Evolutionary conservation across 1,140 invertebrate genomes (phyloP), one percentile per base, ranked within the genome.

Genomic region (Pogonognathellus flavescens): DNA sequence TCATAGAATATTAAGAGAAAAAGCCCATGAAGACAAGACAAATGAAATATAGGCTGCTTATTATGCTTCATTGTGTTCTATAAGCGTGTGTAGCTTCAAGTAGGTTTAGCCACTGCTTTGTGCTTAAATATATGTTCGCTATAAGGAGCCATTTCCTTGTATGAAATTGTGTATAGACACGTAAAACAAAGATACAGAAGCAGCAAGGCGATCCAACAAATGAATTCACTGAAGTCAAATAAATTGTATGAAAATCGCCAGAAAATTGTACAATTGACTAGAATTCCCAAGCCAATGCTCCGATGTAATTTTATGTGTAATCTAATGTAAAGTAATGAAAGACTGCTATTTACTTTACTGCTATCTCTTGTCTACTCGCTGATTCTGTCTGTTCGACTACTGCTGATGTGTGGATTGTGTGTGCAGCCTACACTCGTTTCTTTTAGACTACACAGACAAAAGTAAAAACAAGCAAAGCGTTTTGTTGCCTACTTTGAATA

Each of bases 251-350:
- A 70, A 70, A 70, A 70, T 70, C 14, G 14, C 25, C 14, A 41
- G 66, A 14, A 41, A 9, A 25, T 25, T 25, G 66, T 13, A 41
- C 2, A 57, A 57, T 57, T 57, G 25, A 41, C 25, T 70, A 25
- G 25, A 70, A 70, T 70, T 70, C 66, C 25, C 25, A 31, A 5
- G 66, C 6, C 25, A 41, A 25, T 70, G 20, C 14, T 41, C 9
- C 10, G 25, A 70, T 70, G 22, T 70, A 70, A 41, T 41, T 70
- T 7, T 25, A 70, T 70, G 66, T 14, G 11, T 70, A 25, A 70
- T 70, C 22, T 13, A 70, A 70, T 70, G 62, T 70, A 82, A 55
- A 60, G 20, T 82, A 57, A 55, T 49, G 52, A 82, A 60, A 60
- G 55, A 7, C 20, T 60, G 22, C 53, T 18, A 80, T 80, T 80